These are phyloP conservation scores for Phengaris alcon DNA, from an alignment of 2,888 invertebrate genomes.

Conservation along the genomic window DNA sequence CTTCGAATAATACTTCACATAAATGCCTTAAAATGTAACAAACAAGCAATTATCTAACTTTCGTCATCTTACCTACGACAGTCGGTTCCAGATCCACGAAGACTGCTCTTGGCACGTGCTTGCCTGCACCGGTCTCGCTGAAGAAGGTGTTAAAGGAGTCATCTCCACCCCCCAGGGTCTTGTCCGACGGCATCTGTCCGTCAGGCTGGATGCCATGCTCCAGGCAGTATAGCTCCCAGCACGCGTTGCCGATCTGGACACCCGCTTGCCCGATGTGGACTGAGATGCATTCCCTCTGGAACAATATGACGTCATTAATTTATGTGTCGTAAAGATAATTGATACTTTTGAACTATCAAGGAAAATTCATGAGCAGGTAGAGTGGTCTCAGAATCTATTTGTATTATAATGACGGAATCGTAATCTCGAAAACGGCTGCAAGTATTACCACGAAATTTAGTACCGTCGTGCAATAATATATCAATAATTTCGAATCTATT, in stretches of 20 bases:
- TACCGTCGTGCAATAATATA: too few relatives aligned
- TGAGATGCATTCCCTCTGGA: conserved; percentile 91
- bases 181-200: conserved; percentile 92
- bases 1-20: too few relatives aligned
- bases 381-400: too few relatives aligned
- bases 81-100: conserved; percentile 96
- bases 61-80: conserved; percentile 86
- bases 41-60: background rate
- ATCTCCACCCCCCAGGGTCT: conserved; percentile 85
- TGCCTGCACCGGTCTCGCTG: conserved; percentile 86
- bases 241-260: conserved; percentile 92
- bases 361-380: too few relatives aligned
- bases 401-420: too few relatives aligned
- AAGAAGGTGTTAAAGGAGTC: conserved; percentile 90
- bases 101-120: conserved; percentile 93
- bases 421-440: too few relatives aligned
- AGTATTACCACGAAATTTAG: too few relatives aligned
- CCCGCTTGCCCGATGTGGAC: conserved; percentile 93
- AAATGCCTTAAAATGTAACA: background rate
- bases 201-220: conserved; percentile 92
- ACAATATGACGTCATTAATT: conserved; percentile 3
- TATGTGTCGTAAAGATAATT: too few relatives aligned
- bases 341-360: too few relatives aligned
- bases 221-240: conserved; percentile 92
- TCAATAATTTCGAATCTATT: too few relatives aligned